These are phyloP conservation scores for Spodoptera litura DNA, from an alignment of 1,140 invertebrate genomes.

Conservation along the genomic window DNA sequence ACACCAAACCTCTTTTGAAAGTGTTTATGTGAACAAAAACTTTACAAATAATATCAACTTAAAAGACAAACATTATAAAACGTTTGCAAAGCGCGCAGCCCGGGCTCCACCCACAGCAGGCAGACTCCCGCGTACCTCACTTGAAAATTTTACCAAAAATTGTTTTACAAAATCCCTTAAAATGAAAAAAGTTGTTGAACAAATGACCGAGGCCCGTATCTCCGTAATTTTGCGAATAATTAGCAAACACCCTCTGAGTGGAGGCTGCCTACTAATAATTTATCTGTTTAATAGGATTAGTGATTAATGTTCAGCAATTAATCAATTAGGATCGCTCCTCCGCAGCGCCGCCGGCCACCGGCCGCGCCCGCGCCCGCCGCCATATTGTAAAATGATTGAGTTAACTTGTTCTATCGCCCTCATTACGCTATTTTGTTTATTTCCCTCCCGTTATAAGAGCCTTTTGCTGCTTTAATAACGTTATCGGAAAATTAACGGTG, in stretches of 20 bases:
- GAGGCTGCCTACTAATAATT: constrained; percentile 13
- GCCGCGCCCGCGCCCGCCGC: neutral
- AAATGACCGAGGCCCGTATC: neutral
- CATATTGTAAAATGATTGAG: constrained; percentile 6
- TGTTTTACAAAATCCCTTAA: neutral
- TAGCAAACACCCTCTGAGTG: constrained; percentile 4
- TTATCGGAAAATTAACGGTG: neutral
- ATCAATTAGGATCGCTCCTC: constrained; percentile 21
- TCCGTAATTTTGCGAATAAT: constrained; percentile 14
- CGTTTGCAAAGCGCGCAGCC: neutral
- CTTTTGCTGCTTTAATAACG: neutral
- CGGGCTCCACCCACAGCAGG: neutral
- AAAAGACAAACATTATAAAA: constrained; percentile 6
- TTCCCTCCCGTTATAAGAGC: neutral
- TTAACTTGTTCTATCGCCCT: constrained; percentile 3
- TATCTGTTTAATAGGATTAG: constrained; percentile 28
- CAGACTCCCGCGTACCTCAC: neutral
- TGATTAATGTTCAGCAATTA: constrained; percentile 36
- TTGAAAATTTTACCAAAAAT: neutral
- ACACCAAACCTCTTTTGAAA: too few species aligned
- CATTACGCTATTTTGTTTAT: constrained; percentile 30
- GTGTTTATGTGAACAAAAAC: neutral
- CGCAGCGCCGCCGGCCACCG: neutral
- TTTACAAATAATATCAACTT: neutral
- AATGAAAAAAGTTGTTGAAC: constrained; percentile 6